These are phyloP conservation scores for Sterrhoptilus dennistouni DNA, from an alignment of 2,113 vertebrate genomes.

Conservation along the genomic window DNA sequence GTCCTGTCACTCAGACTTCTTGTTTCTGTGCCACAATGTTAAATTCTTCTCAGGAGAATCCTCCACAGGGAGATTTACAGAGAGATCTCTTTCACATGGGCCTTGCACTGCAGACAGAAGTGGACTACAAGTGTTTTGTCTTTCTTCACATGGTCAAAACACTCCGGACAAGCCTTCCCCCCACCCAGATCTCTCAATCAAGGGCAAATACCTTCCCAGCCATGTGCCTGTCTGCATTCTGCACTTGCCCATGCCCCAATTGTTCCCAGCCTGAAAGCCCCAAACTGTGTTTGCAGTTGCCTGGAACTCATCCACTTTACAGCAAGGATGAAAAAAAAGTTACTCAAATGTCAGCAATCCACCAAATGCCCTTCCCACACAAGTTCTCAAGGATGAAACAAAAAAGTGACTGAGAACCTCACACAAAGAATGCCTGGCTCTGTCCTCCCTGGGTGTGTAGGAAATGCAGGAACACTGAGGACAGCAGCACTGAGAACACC, in stretches of 20 bases:
- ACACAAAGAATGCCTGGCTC: neutral
- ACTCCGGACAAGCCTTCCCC: neutral
- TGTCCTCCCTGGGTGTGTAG: neutral
- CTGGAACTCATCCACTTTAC: constrained; percentile 58
- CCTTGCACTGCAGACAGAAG: neutral
- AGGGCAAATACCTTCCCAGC: neutral
- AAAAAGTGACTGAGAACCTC: constrained; percentile 7
- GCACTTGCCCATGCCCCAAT: neutral
- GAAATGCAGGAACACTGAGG: neutral
- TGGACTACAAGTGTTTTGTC: neutral
- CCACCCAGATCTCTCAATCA: neutral
- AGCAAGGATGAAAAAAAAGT: constrained; percentile 29
- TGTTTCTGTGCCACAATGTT: neutral
- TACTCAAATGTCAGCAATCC: constrained; percentile 51
- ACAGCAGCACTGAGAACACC: neutral
- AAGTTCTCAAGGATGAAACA: constrained; percentile 42
- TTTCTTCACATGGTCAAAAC: neutral
- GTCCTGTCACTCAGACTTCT: neutral
- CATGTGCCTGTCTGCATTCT: constrained; percentile 7
- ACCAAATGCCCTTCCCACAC: constrained; percentile 53
- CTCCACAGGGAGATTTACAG: neutral
- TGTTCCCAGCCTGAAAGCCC: constrained; percentile 33
- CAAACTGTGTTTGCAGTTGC: constrained; percentile 10
- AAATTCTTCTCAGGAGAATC: neutral
- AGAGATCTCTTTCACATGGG: neutral